Base-by-base conservation (phyloP, 2,888 invertebrate genomes). In the Sylvicola fuscatus region DNA sequence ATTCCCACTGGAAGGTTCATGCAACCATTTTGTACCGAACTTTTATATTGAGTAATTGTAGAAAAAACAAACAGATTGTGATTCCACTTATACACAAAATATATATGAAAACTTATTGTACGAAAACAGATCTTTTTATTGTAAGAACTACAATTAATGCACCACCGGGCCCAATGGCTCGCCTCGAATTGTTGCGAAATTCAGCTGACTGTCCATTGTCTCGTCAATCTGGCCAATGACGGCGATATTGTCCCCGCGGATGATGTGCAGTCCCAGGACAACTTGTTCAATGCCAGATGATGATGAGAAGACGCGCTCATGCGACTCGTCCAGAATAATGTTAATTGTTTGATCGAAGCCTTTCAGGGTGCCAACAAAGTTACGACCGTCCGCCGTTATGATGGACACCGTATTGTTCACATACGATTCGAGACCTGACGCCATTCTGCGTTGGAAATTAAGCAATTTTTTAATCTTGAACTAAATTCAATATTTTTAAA, bases 341-440 rank as follows among this genome's bases (percentile, higher is more conserved):
- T 99, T 98, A 44, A 97, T 90, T n/a, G 95, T 90, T 61, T 98
- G 98, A 61, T 98, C 98, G 60, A 93, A 98, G 21, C 98, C 98
- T 58, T 95, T 95, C 41, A 99, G 59, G 0, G 90, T 89, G 32
- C 98, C 98, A 46, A 93, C 86, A 53, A 95, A 93, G 56, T 90
- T 90, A 45, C 95, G 68, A 31, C 95, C 95, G 62, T 95, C 95
- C 10, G 90, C 79, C 35, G 95, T 95, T 47, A 95, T 90, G 42
- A 95, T 84, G 27, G 89, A 90, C 37, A 93, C 89, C 27, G 84
- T 83, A 61, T 84, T 82, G 57, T 87, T 87, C 10, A 87, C 78
- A 50, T 84, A 87, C 33, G 74, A 73, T 58, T 89, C 87, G 41
- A 89, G 60, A 39, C 83, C 83, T 32, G 84, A 77, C 46, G 83